A percentile compares a stretch with the other conserved stretches of the same genome.
These are phyloP conservation scores for Girardinichthys multiradiatus DNA, from an alignment of 2,113 vertebrate genomes.

Conservation along the genomic window DNA sequence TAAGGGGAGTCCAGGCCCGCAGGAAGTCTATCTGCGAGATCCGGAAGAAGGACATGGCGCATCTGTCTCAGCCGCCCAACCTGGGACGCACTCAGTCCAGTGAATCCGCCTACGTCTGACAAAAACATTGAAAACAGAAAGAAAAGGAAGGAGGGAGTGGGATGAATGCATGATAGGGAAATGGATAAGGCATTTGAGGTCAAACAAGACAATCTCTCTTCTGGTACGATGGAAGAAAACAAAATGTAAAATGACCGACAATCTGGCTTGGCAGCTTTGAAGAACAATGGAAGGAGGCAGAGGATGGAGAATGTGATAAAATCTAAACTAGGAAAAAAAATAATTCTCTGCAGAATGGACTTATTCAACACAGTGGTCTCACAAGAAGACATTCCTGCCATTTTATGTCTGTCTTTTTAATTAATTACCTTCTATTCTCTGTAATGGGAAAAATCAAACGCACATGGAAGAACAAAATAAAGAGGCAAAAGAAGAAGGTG, in stretches of 20 bases:
- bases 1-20: constrained; percentile 84
- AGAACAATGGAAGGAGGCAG: constrained; percentile 9
- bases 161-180: constrained; percentile 46
- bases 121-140: constrained; percentile 12
- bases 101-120: constrained; percentile 88
- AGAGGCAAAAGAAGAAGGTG: constrained; percentile 34
- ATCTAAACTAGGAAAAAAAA: constrained; percentile 22
- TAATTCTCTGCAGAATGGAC: constrained; percentile 10
- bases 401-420: constrained; percentile 59
- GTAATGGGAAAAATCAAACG: constrained; percentile 29
- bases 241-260: constrained; percentile 63
- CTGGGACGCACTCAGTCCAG: constrained; percentile 88
- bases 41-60: constrained; percentile 83
- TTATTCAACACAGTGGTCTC: constrained; percentile 40
- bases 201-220: constrained; percentile 21
- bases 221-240: constrained; percentile 36
- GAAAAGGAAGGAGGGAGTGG: constrained; percentile 27
- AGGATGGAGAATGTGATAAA: constrained; percentile 31
- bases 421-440: constrained; percentile 36
- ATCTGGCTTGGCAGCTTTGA: constrained; percentile 12
- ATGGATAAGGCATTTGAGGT: constrained; percentile 27
- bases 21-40: constrained; percentile 85
- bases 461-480: constrained; percentile 21
- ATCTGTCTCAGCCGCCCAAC: constrained; percentile 80
- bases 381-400: constrained; percentile 51